These are phyloP conservation scores for Fragum fragum DNA, from an alignment of 2,888 invertebrate genomes.

Conservation along the genomic window DNA sequence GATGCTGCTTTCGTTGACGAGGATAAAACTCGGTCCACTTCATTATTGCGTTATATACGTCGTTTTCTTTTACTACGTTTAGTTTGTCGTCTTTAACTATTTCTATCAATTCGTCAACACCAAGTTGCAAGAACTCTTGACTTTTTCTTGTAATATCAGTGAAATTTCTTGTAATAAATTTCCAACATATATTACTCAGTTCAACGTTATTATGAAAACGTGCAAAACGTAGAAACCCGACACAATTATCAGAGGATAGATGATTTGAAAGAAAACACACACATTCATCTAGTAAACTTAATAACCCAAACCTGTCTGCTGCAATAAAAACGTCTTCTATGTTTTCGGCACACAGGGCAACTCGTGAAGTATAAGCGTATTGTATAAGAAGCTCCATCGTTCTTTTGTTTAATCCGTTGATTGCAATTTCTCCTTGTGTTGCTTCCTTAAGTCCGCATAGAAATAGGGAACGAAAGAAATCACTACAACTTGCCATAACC, in stretches of 20 bases:
- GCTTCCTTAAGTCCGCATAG: slow-evolving; percentile 91
- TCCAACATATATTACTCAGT: slow-evolving; percentile 91
- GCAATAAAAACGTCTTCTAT: slow-evolving; percentile 91
- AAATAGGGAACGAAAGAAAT: slow-evolving; percentile 95
- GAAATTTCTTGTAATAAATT: slow-evolving; percentile 89
- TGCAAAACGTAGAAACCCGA: slow-evolving; percentile 95
- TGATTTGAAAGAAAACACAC: slow-evolving; percentile 91
- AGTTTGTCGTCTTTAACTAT: slow-evolving; percentile 90
- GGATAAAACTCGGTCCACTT: slow-evolving; percentile 91
- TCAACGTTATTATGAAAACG: slow-evolving; percentile 91
- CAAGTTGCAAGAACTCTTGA: slow-evolving; percentile 87
- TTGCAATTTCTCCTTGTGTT: slow-evolving; percentile 66
- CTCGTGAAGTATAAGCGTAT: slow-evolving; percentile 92
- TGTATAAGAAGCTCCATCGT: slow-evolving; percentile 84
- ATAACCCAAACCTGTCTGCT: slow-evolving; percentile 92
- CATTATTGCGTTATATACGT: slow-evolving; percentile 73
- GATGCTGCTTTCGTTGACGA: slow-evolving; percentile 91
- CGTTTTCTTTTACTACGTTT: slow-evolving; percentile 91
- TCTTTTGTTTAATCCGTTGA: slow-evolving; percentile 71
- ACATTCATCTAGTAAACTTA: slow-evolving; percentile 93
- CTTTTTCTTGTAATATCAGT: slow-evolving; percentile 71
- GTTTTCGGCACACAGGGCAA: slow-evolving; percentile 90
- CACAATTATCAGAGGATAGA: slow-evolving; percentile 92
- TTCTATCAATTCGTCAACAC: slow-evolving; percentile 75
- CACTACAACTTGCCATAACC: slow-evolving; percentile 91